Percentiles rank a stretch among this genome's conserved stretches.
phyloP scores from a whole-genome alignment of 2,797 vertebrate genomes.

The Perodicticus potto region DNA sequence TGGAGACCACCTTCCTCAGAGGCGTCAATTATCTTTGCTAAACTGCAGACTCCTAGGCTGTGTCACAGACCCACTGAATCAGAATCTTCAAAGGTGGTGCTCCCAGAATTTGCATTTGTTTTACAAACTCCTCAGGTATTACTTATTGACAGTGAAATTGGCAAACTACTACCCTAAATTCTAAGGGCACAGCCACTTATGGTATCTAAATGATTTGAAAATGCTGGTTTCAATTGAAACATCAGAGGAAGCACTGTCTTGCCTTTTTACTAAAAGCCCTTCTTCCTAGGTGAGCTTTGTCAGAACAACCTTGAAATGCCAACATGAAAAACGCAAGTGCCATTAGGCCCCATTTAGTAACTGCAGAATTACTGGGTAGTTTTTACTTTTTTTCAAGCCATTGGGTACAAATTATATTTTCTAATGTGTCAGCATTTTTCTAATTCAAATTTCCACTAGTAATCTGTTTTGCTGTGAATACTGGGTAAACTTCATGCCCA shows the following conservation, averaged over 20 bases:
- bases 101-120: conserved; percentile 37
- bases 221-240: conserved; percentile 32
- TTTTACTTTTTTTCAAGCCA: conserved; percentile 75
- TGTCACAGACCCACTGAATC: not conserved
- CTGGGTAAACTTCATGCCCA: conserved; percentile 81
- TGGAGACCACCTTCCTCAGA: not conserved
- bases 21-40: not conserved
- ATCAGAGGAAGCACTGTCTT: conserved; percentile 6
- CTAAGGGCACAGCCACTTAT: not conserved
- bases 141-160: not conserved
- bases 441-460: conserved; percentile 86
- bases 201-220: conserved; percentile 44
- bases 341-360: conserved; percentile 71
- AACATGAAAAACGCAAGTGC: conserved; percentile 67
- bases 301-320: conserved; percentile 74
- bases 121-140: not conserved
- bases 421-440: conserved; percentile 87
- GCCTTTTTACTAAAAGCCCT: conserved; percentile 56
- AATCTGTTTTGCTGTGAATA: conserved; percentile 85
- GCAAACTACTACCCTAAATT: not conserved
- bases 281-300: conserved; percentile 69
- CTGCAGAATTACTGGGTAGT: conserved; percentile 71
- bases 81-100: not conserved
- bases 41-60: not conserved
- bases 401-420: conserved; percentile 88